Conservation (phyloP, 2,797 vertebrate species). For the Crocidura indochinensis region DNA sequence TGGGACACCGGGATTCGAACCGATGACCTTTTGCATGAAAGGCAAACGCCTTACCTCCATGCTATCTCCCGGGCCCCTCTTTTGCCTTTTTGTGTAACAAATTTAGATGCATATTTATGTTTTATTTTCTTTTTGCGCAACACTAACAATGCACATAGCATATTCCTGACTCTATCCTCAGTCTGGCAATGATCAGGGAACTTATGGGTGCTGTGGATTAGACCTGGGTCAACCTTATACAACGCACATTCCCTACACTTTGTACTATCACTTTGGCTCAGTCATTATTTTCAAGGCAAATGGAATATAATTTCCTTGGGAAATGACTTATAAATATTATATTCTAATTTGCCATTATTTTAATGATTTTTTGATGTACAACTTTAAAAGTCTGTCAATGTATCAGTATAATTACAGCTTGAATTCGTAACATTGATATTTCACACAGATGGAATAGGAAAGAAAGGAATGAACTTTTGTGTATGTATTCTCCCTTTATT, state of each 20-base stretch:
- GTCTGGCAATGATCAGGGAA: background rate
- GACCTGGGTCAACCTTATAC: too few species aligned
- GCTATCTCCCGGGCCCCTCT: too few species aligned
- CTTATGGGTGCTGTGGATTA: background rate
- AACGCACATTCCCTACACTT: too few species aligned
- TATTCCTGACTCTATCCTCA: background rate
- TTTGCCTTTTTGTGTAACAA: background rate
- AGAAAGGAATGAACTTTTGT: background rate
- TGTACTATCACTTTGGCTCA: background rate
- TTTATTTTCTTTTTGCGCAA: background rate
- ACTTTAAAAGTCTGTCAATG: too few species aligned
- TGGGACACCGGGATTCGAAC: too few species aligned
- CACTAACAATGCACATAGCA: too few species aligned
- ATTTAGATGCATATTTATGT: too few species aligned
- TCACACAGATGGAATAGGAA: background rate
- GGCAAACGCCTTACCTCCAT: too few species aligned
- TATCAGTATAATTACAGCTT: too few species aligned
- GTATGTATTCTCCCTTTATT: background rate
- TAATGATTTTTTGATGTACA: background rate
- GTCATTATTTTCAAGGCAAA: background rate
- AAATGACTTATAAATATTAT: conserved; percentile 27
- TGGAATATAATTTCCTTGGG: conserved; percentile 21
- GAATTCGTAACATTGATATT: background rate
- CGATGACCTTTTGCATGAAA: too few species aligned
- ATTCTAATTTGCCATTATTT: conserved; percentile 19